phyloP scores from a whole-genome alignment of 2,888 invertebrate genomes.

The Steromphala cineraria region DNA sequence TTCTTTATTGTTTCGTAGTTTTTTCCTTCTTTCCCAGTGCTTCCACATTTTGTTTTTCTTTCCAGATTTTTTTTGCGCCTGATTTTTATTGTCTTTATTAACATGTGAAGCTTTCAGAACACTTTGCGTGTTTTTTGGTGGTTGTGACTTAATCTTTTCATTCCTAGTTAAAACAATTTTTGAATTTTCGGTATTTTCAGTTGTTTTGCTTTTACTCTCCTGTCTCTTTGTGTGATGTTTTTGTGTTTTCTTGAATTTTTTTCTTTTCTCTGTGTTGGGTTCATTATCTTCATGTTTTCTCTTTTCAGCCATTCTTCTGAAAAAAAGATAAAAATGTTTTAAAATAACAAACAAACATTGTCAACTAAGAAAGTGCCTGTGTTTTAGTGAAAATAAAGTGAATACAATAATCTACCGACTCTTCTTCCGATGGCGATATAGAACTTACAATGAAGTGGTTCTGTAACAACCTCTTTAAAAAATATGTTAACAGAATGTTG shows the following conservation, averaged over 20 bases:
- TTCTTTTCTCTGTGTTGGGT: neutral
- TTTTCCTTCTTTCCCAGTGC: conserved; percentile 21
- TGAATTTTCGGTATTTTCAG: neutral
- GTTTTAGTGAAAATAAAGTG: no score
- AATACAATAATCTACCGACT: no score
- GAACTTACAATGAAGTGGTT: no score
- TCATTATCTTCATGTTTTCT: no score
- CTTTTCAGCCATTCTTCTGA: no score
- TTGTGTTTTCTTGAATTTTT: neutral
- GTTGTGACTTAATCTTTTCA: neutral
- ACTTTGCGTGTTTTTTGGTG: neutral
- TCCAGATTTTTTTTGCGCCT: neutral
- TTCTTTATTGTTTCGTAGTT: conserved; percentile 13
- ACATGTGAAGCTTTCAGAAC: neutral
- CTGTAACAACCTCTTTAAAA: no score
- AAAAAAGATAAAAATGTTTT: no score
- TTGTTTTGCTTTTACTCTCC: neutral
- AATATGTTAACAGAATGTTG: no score
- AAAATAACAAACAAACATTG: no score
- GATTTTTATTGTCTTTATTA: neutral
- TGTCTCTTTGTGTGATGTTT: neutral
- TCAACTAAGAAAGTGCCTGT: no score
- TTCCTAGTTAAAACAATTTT: neutral
- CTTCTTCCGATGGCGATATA: no score
- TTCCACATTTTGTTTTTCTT: neutral